Base-by-base conservation (phyloP, 2,888 invertebrate genomes). In the Parnassius orleans region DNA sequence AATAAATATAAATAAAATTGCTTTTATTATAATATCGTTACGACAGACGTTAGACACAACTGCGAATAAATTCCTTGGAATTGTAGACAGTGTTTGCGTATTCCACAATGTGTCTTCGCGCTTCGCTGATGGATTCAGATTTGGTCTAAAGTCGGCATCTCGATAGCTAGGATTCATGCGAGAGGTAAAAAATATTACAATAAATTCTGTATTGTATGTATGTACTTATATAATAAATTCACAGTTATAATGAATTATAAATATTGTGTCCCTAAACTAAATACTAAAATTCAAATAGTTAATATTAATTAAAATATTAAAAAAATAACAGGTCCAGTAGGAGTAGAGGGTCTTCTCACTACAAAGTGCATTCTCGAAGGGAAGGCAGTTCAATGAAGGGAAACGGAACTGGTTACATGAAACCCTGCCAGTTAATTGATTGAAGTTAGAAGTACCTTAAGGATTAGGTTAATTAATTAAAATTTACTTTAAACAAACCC, bases 101-200 rank as follows among this genome's bases (percentile, higher is more conserved):
- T 99, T 99, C 92, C 98, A 98, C 84, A 99, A 99, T 81, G 97
- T 97, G 15, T 97, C 97, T 69, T 97, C 98, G 0, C 93, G 99
- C 65, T 99, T 99, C 81, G 96, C 99, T 46, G 99, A 99, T 83
- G 99, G 99, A 9, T 99, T 97, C 92, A 94, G 99, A 67, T 99
- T 99, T 80, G 99, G 99, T 11, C 96, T 54, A 96, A 96, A 92
- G 99, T 91, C 41, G 91, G 91, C 24, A 91, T 91, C 55, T 91
- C 91, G 12, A 91, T 91, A 0, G 90, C 91, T 2, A 84, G 90
- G 71, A 91, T 91, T 69, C 91, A 91, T 53, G 91, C 91, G 47
- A 81, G 91, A 84, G 91, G 90, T 90, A 46, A 12, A 46, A 33
- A 5, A 33, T n/a, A 33, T 33, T 33, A 33, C 33, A 7, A 33